These are phyloP conservation scores for Brachyrhaphis roseni DNA, from an alignment of 2,797 vertebrate species.

Conservation along the genomic window DNA sequence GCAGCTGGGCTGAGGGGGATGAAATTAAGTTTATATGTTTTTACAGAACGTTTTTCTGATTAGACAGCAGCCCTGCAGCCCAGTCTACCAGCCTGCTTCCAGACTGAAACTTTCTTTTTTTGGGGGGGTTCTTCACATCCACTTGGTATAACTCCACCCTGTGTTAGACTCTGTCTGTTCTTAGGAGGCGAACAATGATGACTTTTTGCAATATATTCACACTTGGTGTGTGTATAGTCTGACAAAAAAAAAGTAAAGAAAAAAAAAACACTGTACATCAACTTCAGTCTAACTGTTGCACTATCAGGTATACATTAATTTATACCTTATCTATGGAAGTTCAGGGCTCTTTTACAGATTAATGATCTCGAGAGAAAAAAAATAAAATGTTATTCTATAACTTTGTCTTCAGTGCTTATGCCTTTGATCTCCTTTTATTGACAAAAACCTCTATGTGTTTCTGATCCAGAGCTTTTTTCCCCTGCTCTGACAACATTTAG, in stretches of 20 bases:
- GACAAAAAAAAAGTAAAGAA: constrained; percentile 9
- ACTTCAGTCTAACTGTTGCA: constrained; percentile 56
- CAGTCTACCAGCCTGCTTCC: constrained; percentile 2
- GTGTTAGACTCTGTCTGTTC: constrained; percentile 29
- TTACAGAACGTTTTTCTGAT: constrained; percentile 32
- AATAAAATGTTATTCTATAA: constrained; percentile 55
- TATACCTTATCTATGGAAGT: constrained; percentile 57
- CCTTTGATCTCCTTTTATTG: constrained; percentile 42
- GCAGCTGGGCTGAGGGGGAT: constrained; percentile 43
- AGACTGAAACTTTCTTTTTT: constrained; percentile 3
- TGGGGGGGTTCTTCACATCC: constrained; percentile 1
- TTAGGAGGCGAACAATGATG: constrained; percentile 42
- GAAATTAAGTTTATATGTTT: constrained; percentile 31
- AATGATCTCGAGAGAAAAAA: constrained; percentile 52
- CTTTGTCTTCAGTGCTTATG: constrained; percentile 44
- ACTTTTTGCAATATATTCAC: constrained; percentile 20
- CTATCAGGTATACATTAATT: constrained; percentile 75
- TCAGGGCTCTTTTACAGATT: constrained; percentile 52
- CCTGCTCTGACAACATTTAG: constrained; percentile 38
- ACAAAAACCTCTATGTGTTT: constrained; percentile 52
- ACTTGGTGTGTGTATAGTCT: constrained; percentile 31
- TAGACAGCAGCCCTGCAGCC: constrained; percentile 7
- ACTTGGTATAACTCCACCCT: constrained; percentile 33
- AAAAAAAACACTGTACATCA: constrained; percentile 55
- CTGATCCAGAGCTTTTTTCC: constrained; percentile 50